Conservation (phyloP, 2,888 invertebrate genomes). For the Cepaea hortensis region DNA sequence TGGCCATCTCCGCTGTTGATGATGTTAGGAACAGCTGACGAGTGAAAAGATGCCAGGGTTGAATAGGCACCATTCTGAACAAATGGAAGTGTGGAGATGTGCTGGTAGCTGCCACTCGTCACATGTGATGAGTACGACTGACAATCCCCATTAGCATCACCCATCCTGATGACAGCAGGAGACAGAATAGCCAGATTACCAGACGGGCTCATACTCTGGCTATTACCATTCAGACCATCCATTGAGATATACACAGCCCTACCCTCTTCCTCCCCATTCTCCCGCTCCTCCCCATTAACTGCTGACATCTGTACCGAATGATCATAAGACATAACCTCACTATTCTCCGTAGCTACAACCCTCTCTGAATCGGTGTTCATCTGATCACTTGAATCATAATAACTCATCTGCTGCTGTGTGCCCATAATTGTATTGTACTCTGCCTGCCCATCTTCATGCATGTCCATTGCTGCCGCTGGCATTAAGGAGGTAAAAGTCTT, state of each 20-base stretch:
- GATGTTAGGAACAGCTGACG: background rate
- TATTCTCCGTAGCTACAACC: background rate
- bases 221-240: constrained; percentile 4
- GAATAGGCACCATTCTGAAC: constrained; percentile 44
- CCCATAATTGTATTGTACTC: constrained; percentile 39
- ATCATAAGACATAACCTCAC: constrained; percentile 29
- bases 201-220: background rate
- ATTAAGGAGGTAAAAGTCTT: constrained; percentile 47
- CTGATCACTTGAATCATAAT: constrained; percentile 18
- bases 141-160: background rate
- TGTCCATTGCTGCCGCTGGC: constrained; percentile 42
- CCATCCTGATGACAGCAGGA: constrained; percentile 35
- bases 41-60: constrained; percentile 22
- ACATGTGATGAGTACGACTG: constrained; percentile 12
- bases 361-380: constrained; percentile 14
- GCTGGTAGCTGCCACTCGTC: constrained; percentile 22
- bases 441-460: constrained; percentile 18
- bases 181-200: constrained; percentile 35
- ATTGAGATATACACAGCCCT: constrained; percentile 38
- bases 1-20: background rate
- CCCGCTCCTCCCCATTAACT: constrained; percentile 9
- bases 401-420: constrained; percentile 33
- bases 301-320: constrained; percentile 32
- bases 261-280: constrained; percentile 9
- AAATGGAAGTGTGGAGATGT: constrained; percentile 48